Evolutionary conservation across 2,888 invertebrate species (phyloP), one percentile per base, ranked within the genome.

Genomic region (Eumacrocentrus americanus): DNA sequence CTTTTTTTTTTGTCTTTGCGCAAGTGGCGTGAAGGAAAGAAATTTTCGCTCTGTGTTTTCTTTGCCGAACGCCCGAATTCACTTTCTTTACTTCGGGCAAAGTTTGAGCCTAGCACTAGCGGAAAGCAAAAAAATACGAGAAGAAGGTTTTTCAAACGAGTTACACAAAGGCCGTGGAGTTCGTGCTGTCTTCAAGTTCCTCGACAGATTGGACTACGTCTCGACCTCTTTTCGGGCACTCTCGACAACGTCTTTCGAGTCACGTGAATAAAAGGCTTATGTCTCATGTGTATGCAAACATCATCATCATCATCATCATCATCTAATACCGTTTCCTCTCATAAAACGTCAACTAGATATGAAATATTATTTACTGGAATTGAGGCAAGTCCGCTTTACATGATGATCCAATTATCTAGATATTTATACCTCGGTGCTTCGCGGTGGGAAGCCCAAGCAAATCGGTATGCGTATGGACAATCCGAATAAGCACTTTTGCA

Each of bases 321-420:
- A 29, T 29, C 29, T 29, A 29, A 29, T 29, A 29, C 16, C 16
- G 16, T 44, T 6, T 14, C n/a, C 16, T 11, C 22, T 44, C 16
- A 20, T 44, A 18, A 6, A 44, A 20, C 11, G 12, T 6, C 5
- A 22, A 44, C 14, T 18, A 18, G 5, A 35, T 35, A 16, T 18
- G 14, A 16, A 16, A 48, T 48, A 48, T 29, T 25, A 9, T 50
- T 50, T 50, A 35, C 14, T 20, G 25, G 40, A 25, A 53, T 23
- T 40, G 25, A 53, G 53, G 14, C 38, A 40, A 42, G 25, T 42
- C 53, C 40, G 7, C 18, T 29, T 53, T 25, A 53, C 40, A 40
- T 25, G 42, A 53, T 40, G 25, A 53, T 53, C 53, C 53, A 53
- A 53, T 53, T 52, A 52, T 35, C 37, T 46, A 23, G 42, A 50